Percentiles rank a stretch among this genome's conserved stretches.
phyloP scores from a whole-genome alignment of 2,797 vertebrate species.

The Fundulus diaphanus region DNA sequence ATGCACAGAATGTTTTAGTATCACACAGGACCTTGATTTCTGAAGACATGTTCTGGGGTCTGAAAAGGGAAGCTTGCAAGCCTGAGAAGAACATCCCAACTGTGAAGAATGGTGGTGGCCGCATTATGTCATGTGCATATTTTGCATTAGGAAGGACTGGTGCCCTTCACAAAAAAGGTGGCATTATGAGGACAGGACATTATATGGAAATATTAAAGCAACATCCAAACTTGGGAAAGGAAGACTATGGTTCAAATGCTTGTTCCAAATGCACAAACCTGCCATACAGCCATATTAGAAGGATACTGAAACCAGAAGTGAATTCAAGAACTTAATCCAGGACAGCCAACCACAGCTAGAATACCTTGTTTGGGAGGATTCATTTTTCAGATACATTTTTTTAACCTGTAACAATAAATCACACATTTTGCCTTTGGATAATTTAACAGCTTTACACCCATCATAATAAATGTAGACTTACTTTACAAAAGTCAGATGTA shows the following conservation, averaged over 20 bases:
- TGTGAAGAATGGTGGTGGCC: neutral
- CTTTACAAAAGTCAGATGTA: slow-evolving; percentile 30
- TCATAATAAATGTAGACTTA: slow-evolving; percentile 43
- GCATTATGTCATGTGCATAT: neutral
- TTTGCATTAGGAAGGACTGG: neutral
- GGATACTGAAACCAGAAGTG: slow-evolving; percentile 62
- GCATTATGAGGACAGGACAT: too few species aligned
- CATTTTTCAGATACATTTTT: slow-evolving; percentile 1
- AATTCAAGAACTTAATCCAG: slow-evolving; percentile 48
- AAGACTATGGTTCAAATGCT: neutral
- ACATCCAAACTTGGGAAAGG: neutral
- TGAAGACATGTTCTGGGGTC: neutral
- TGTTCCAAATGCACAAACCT: neutral
- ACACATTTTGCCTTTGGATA: slow-evolving; percentile 57
- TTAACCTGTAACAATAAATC: neutral
- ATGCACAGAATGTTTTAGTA: neutral
- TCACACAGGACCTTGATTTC: neutral
- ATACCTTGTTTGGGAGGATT: slow-evolving; percentile 34
- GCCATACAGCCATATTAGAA: slow-evolving; percentile 20
- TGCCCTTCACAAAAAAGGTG: neutral
- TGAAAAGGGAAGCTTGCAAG: neutral
- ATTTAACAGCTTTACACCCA: slow-evolving; percentile 39
- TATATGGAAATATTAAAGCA: neutral
- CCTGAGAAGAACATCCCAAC: neutral
- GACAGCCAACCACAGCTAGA: slow-evolving; percentile 45